Evolutionary conservation across 2,888 invertebrate genomes (phyloP).

Genomic region (Agrilus mali): DNA sequence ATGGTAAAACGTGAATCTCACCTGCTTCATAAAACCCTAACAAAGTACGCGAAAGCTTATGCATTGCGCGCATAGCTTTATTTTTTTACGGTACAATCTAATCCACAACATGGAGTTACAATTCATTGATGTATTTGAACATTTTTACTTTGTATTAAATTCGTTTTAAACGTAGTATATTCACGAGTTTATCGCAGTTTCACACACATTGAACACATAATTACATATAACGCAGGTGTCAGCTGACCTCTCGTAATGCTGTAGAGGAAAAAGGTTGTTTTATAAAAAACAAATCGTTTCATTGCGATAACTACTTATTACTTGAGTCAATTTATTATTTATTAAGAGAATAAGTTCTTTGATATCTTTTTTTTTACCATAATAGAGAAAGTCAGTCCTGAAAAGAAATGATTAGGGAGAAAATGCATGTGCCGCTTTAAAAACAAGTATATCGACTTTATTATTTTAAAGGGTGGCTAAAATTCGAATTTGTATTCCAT

Average conservation of each 20-base stretch:
- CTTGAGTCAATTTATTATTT: slow-evolving; percentile 5
- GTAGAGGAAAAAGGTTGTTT: slow-evolving; percentile 32
- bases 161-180: slow-evolving; percentile 22
- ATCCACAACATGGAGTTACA: slow-evolving; percentile 14
- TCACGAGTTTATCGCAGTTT: slow-evolving; percentile 25
- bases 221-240: slow-evolving; percentile 30
- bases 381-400: slow-evolving; percentile 7
- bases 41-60: slow-evolving; percentile 33
- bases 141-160: slow-evolving; percentile 15
- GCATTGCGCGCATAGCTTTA: slow-evolving; percentile 37
- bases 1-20: slow-evolving; percentile 31
- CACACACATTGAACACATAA: slow-evolving; percentile 32
- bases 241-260: slow-evolving; percentile 31
- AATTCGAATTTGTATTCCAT: no score
- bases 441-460: no score
- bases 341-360: slow-evolving; percentile 19
- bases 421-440: slow-evolving; percentile 5
- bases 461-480: background rate
- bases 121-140: background rate
- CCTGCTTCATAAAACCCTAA: slow-evolving; percentile 32
- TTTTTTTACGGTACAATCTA: slow-evolving; percentile 22
- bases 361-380: slow-evolving; percentile 9
- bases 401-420: slow-evolving; percentile 7
- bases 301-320: no score
- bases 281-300: no score